Conservation (phyloP, 2,888 invertebrate genomes). For the Stenichneumon culpator region DNA sequence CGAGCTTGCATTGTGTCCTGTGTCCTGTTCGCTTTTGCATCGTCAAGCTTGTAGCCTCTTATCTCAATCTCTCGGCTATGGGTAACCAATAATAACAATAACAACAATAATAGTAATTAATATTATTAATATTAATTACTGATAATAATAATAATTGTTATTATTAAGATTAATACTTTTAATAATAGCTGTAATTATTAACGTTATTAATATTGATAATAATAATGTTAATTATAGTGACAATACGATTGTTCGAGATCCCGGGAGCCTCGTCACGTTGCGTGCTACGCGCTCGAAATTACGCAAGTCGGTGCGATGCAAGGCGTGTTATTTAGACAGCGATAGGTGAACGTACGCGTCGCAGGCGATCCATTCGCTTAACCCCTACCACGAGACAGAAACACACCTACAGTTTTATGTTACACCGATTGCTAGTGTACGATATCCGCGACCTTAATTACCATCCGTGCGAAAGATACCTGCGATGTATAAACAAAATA, state of each 20-base stretch:
- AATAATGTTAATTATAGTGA: neutral
- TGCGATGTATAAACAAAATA: conserved; percentile 2
- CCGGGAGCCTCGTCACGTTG: neutral
- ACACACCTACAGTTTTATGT: neutral
- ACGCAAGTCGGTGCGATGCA: neutral
- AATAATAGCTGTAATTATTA: neutral
- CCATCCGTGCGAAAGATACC: conserved; percentile 6
- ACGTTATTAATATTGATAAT: neutral
- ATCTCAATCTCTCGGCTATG: neutral
- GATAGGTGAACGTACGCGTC: conserved; percentile 4
- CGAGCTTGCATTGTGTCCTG: conserved; percentile 68
- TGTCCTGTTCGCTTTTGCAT: conserved; percentile 11
- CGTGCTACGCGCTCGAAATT: conserved; percentile 6
- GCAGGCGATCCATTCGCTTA: neutral
- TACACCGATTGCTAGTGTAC: neutral
- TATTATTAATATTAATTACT: neutral
- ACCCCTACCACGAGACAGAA: neutral
- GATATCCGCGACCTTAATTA: conserved; percentile 29
- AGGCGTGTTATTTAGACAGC: neutral
- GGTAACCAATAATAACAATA: neutral
- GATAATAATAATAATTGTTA: too few species aligned
- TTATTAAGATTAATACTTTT: too few species aligned
- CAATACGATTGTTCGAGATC: neutral
- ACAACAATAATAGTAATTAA: neutral
- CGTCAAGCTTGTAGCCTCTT: conserved; percentile 20